A percentile compares a stretch with the other conserved stretches of the same genome.
Conservation (phyloP, 2,797 vertebrate genomes). For the Gadopsis bispinosus region DNA sequence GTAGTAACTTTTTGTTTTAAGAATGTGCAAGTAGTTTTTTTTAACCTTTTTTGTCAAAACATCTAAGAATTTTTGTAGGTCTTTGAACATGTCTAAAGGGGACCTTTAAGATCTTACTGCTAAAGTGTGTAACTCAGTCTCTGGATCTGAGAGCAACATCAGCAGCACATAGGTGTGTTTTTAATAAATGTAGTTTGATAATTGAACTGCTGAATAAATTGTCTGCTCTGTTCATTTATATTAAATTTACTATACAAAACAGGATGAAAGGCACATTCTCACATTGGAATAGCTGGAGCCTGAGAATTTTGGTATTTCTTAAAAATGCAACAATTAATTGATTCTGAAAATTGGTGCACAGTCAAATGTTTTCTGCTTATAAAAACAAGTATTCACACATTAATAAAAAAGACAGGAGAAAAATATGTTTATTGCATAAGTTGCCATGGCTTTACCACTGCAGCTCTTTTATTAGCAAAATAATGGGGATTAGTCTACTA, state of each 20-base stretch:
- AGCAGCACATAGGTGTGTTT: neutral
- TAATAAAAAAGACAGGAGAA: slow-evolving; percentile 12
- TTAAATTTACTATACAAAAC: neutral
- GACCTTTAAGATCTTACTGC: neutral
- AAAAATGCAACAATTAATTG: neutral
- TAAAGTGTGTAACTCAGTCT: neutral
- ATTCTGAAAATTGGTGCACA: neutral
- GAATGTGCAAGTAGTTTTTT: too few species aligned
- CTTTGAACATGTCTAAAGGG: neutral
- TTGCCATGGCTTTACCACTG: slow-evolving; percentile 77
- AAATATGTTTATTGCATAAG: slow-evolving; percentile 66
- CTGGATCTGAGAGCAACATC: neutral
- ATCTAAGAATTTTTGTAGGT: neutral
- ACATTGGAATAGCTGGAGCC: neutral
- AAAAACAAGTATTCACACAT: neutral
- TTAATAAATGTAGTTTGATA: neutral
- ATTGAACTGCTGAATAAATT: neutral
- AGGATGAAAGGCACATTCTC: neutral
- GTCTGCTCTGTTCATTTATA: neutral
- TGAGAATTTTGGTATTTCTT: neutral
- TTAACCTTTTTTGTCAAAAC: neutral
- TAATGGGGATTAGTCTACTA: slow-evolving; percentile 84
- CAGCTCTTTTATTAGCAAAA: slow-evolving; percentile 88
- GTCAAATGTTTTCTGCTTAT: neutral
- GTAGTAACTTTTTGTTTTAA: neutral